These are phyloP conservation scores for Idris sp. DNA, from an alignment of 1,140 invertebrate genomes.

Conservation along the genomic window DNA sequence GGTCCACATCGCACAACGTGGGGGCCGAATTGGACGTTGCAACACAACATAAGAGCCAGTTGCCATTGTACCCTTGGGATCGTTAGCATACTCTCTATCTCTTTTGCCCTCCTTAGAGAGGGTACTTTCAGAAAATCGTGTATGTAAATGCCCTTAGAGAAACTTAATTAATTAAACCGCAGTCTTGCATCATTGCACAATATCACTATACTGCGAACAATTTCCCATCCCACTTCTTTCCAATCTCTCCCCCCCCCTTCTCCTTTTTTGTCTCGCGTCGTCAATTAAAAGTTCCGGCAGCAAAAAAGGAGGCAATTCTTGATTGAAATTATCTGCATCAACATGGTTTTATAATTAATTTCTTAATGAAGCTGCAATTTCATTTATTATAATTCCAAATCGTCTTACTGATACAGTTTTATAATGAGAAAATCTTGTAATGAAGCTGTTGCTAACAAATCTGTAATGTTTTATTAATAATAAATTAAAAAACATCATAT, in stretches of 20 bases:
- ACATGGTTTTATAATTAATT: too few species aligned
- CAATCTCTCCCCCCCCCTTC: too few species aligned
- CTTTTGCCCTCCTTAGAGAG: conserved; percentile 1
- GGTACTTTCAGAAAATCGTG: conserved; percentile 63
- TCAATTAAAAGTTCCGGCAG: conserved; percentile 28
- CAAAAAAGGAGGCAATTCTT: background rate
- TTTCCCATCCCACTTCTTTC: conserved; percentile 5
- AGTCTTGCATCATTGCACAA: conserved; percentile 51
- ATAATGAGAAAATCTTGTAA: too few species aligned
- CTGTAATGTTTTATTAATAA: too few species aligned
- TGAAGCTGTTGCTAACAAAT: too few species aligned
- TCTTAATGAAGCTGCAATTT: too few species aligned
- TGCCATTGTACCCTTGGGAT: conserved; percentile 67
- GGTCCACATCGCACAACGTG: conserved; percentile 41
- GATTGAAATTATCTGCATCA: conserved; percentile 12
- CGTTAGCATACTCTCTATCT: conserved; percentile 57
- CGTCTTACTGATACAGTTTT: too few species aligned
- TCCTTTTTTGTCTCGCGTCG: background rate
- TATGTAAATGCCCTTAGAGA: conserved; percentile 67
- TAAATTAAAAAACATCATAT: too few species aligned
- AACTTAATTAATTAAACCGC: conserved; percentile 72
- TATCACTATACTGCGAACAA: conserved; percentile 6
- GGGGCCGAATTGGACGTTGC: conserved; percentile 60
- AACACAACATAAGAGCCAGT: conserved; percentile 52
- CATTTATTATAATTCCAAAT: too few species aligned